Conservation (phyloP, 2,888 invertebrate species). For the Ormia ochracea region DNA sequence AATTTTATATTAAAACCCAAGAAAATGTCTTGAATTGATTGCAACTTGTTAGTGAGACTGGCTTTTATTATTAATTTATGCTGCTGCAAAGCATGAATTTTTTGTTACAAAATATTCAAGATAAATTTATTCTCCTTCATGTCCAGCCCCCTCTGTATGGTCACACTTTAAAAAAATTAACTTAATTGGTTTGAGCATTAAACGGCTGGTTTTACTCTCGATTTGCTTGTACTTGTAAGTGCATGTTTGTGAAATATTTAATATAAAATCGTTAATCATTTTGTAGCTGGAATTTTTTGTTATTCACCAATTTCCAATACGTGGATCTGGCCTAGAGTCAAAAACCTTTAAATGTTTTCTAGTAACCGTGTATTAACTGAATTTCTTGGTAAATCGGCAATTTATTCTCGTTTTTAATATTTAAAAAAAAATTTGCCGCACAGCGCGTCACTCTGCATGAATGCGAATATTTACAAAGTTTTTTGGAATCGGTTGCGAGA, state of each 20-base stretch:
- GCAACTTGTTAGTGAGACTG: slow-evolving; percentile 27
- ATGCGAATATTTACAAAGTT: neutral
- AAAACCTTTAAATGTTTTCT: neutral
- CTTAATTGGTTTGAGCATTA: slow-evolving; percentile 36
- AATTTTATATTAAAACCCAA: neutral
- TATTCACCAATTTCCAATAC: neutral
- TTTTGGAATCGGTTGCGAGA: neutral
- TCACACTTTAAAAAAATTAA: slow-evolving; percentile 24
- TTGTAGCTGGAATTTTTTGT: neutral
- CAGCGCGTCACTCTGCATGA: neutral
- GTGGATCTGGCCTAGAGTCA: neutral
- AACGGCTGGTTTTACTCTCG: neutral
- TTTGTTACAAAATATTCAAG: no score
- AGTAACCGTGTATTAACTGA: neutral
- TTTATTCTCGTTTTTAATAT: neutral
- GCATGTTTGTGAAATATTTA: slow-evolving; percentile 9
- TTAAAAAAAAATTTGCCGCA: neutral
- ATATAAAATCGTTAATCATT: slow-evolving; percentile 30
- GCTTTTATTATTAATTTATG: slow-evolving; percentile 39
- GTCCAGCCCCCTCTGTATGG: slow-evolving; percentile 22
- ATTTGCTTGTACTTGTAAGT: slow-evolving; percentile 11
- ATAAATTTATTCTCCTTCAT: slow-evolving; percentile 27
- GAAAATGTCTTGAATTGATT: slow-evolving; percentile 7
- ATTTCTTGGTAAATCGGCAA: slow-evolving; percentile 1
- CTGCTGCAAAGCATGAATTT: slow-evolving; percentile 12